Percentiles rank a stretch among this genome's conserved stretches.
Conservation (phyloP, 2,888 invertebrate genomes). For the Mythimna loreyi region DNA sequence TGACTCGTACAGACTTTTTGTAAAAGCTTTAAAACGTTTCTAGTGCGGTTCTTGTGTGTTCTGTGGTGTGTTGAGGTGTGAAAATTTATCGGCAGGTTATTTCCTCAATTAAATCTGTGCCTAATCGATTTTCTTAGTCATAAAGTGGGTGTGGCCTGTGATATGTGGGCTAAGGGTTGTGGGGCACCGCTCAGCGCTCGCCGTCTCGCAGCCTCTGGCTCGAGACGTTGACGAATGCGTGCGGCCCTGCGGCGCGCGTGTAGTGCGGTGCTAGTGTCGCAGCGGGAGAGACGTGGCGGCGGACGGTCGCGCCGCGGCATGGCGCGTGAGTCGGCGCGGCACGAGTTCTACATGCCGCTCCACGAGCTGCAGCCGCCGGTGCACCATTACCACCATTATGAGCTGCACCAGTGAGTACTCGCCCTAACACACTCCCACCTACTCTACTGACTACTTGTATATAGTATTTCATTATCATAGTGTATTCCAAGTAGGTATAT, state of each 20-base stretch:
- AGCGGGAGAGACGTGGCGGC: slow-evolving; percentile 23
- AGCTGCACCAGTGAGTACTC: slow-evolving; percentile 74
- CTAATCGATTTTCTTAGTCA: neutral
- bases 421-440: neutral
- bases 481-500: neutral
- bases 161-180: slow-evolving; percentile 27
- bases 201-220: slow-evolving; percentile 16
- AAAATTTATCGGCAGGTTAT: neutral
- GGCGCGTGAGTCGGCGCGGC: slow-evolving; percentile 77
- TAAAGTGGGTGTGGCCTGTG: neutral
- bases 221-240: slow-evolving; percentile 32
- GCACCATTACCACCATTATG: slow-evolving; percentile 69
- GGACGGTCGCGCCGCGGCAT: slow-evolving; percentile 64
- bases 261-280: slow-evolving; percentile 20
- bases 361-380: slow-evolving; percentile 76
- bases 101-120: neutral
- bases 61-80: neutral
- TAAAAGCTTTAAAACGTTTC: neutral
- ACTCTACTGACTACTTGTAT: neutral
- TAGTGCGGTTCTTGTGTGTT: slow-evolving; percentile 5
- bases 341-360: slow-evolving; percentile 75
- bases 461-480: neutral
- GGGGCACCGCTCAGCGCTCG: neutral
- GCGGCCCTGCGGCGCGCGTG: slow-evolving; percentile 11
- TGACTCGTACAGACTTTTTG: neutral